phyloP scores from a whole-genome alignment of 2,888 invertebrate genomes.

The Trissonchulus sp. region DNA sequence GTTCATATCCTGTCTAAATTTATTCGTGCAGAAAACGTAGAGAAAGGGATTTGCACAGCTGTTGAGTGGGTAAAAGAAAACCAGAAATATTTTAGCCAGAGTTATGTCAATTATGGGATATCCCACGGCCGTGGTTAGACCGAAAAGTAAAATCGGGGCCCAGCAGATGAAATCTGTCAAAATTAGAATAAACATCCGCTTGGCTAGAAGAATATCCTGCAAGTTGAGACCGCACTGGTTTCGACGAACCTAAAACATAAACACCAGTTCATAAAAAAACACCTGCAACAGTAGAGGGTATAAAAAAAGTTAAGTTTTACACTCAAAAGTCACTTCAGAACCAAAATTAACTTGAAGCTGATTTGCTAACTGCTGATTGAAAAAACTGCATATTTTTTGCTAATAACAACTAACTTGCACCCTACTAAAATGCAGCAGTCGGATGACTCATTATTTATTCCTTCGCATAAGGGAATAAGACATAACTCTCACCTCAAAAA shows the following conservation, averaged over 20 bases:
- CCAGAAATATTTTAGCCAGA: conserved; percentile 84
- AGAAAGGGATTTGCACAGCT: conserved; percentile 96
- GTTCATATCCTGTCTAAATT: conserved; percentile 81
- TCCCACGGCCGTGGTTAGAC: conserved; percentile 85
- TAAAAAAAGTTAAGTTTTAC: too few species aligned
- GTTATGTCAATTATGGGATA: conserved; percentile 81
- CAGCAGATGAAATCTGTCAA: conserved; percentile 96
- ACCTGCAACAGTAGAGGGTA: too few species aligned
- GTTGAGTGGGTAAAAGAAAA: conserved; percentile 89
- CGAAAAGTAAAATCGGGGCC: conserved; percentile 94
- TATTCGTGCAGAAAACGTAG: conserved; percentile 93
- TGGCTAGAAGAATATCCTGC: conserved; percentile 85
- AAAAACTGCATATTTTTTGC: too few species aligned
- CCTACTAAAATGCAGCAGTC: too few species aligned
- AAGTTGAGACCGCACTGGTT: conserved; percentile 50
- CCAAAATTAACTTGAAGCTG: too few species aligned
- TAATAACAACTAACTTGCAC: too few species aligned
- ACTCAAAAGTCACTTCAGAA: too few species aligned
- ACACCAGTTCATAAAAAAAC: too few species aligned
- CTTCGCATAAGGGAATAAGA: too few species aligned
- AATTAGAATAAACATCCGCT: conserved; percentile 89
- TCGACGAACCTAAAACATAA: not conserved
- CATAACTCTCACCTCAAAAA: not conserved
- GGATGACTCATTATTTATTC: too few species aligned
- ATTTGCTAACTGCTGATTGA: too few species aligned